Evolutionary conservation across 2,888 invertebrate species (phyloP).

Genomic region (Himalopsyche tibetana): DNA sequence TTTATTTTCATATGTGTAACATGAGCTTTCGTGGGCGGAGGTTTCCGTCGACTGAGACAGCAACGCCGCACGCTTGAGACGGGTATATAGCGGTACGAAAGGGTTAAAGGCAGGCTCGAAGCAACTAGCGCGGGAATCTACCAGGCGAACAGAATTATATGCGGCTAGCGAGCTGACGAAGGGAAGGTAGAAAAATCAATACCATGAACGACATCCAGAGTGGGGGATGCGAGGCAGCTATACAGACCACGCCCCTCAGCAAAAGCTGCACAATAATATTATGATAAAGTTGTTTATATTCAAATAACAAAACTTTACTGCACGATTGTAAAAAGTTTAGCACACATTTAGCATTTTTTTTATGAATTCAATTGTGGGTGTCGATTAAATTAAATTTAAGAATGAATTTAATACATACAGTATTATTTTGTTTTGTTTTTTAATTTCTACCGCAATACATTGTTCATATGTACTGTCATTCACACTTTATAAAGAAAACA

Average conservation of each 20-base stretch:
- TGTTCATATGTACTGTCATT: no score
- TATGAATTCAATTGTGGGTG: no score
- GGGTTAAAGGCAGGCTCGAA: constrained; percentile 64
- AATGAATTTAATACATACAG: no score
- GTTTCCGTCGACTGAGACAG: constrained; percentile 44
- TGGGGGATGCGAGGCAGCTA: constrained; percentile 46
- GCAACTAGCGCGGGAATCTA: constrained; percentile 73
- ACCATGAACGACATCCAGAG: constrained; percentile 47
- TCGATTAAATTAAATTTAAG: no score
- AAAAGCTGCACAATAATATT: not conserved
- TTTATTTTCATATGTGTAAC: constrained; percentile 36
- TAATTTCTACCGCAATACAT: no score
- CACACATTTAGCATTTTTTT: no score
- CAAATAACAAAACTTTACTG: no score
- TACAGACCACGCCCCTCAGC: constrained; percentile 54
- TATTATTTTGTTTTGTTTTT: no score
- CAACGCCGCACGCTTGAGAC: constrained; percentile 11
- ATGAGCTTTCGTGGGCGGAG: constrained; percentile 46
- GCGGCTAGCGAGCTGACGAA: constrained; percentile 67
- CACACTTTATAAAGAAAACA: no score
- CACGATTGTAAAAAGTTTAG: no score
- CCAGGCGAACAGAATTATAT: constrained; percentile 69
- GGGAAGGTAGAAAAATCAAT: constrained; percentile 68
- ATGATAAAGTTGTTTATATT: no score
- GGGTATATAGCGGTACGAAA: constrained; percentile 48